Conservation (phyloP, 2,888 invertebrate genomes). For the Standfussiana lucernea region DNA sequence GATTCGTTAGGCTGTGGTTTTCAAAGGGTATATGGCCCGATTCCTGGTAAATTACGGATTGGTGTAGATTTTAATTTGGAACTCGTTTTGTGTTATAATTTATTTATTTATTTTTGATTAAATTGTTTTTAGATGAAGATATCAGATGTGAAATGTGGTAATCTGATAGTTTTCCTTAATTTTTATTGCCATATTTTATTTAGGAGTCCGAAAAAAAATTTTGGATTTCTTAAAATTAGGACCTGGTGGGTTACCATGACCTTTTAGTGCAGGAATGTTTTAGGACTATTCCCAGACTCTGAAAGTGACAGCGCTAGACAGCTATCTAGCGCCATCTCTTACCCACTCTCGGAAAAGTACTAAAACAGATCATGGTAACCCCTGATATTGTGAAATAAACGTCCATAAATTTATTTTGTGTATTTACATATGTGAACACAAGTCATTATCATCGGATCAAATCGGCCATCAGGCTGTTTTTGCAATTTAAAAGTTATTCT, state of each 20-base stretch:
- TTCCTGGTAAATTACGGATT: background rate
- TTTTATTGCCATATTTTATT: background rate
- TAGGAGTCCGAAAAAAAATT: background rate
- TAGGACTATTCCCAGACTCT: too few species aligned
- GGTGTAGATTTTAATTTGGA: background rate
- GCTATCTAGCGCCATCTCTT: too few species aligned
- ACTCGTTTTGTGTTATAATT: background rate
- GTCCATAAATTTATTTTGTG: background rate
- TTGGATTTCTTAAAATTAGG: background rate
- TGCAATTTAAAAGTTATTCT: background rate
- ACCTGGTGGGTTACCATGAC: too few species aligned
- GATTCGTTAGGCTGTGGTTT: conserved; percentile 24
- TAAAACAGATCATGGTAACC: too few species aligned
- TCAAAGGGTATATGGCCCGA: background rate
- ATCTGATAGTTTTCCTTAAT: too few species aligned
- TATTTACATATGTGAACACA: too few species aligned
- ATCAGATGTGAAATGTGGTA: too few species aligned
- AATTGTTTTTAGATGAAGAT: background rate
- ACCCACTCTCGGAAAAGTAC: too few species aligned
- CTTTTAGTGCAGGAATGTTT: too few species aligned
- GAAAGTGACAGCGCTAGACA: too few species aligned
- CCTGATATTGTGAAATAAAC: too few species aligned
- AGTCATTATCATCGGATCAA: background rate
- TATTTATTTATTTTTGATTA: too few species aligned
- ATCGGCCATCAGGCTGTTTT: background rate